Base-by-base conservation (phyloP, 2,888 invertebrate genomes). In the Lithophane socia region DNA sequence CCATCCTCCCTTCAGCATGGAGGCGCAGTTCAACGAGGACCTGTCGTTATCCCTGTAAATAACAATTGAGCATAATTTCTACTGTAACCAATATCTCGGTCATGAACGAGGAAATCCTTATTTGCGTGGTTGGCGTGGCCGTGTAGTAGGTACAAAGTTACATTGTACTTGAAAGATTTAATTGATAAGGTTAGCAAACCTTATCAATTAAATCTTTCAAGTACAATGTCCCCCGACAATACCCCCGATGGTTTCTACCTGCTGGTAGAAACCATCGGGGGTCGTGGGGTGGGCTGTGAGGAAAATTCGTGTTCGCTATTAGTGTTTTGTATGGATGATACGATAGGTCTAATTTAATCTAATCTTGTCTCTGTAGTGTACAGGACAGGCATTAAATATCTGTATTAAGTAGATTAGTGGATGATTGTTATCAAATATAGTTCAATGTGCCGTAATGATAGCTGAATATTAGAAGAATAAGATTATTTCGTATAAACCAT, bases 1-100 rank as follows among this genome's bases (percentile, higher is more conserved):
- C 99, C 99, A 99, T 9, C 99, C 99, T 71, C 99, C 99, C 95
- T 99, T 99, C 86, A 99, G 97, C 99, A 99, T 99, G 24, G 99
- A 99, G 42, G 99, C 99, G 92, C 99, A 99, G 94, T 99, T 99
- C 89, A 99, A 95, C 82, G 98, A 99, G 63, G 99, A 99, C 90
- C 99, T 97, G 94, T 99, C 99, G 92, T 99, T 99, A 92, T 99
- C 99, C 93, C 99, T 98, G 97, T 70, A 69, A 79, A 49, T 52
- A 80, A 21, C 21, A 79, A 4, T 18, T 9, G 0, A 84, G 66
- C 69, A 66, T 76, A 2, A 60, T 37, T 76, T 61, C 13, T 58
- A 75, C 37, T 52, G 21, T 18, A 13, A 3, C 13, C n/a, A 49
- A 21, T 47, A 54, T 49, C 12, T 54, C 21, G 7, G 24, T n/a